These are phyloP conservation scores for Oryzias melastigma DNA, from an alignment of 2,113 vertebrate genomes.

Conservation along the genomic window DNA sequence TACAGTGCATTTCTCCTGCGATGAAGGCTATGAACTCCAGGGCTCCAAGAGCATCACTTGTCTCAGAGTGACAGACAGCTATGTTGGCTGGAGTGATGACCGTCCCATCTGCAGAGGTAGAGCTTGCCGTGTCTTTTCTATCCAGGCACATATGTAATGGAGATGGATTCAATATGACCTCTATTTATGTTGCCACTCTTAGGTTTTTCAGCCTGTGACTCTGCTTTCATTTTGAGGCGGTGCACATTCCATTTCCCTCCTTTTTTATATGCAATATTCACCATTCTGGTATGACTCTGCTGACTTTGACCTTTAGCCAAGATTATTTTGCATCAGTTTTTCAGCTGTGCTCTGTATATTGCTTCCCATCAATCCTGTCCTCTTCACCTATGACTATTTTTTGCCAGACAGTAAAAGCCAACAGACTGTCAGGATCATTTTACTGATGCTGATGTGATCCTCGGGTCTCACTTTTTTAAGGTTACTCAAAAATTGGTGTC, in stretches of 20 bases:
- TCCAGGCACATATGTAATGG: conserved; percentile 4
- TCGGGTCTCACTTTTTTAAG: no score
- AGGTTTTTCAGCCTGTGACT: conserved; percentile 4
- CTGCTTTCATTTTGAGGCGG: conserved; percentile 10
- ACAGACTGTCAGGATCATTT: no score
- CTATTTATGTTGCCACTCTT: conserved; percentile 6
- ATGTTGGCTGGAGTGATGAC: conserved; percentile 97
- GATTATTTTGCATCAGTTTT: conserved; percentile 33
- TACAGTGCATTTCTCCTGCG: conserved; percentile 96
- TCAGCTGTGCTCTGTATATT: conserved; percentile 9
- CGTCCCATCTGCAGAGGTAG: conserved; percentile 96
- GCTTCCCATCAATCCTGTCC: conserved; percentile 40
- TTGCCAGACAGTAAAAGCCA: conserved; percentile 5
- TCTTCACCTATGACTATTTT: conserved; percentile 25
- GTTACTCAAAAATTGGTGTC: not conserved
- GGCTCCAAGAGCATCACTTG: conserved; percentile 98
- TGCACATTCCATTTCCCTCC: not conserved
- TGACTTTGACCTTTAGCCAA: conserved; percentile 43
- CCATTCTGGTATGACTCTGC: conserved; percentile 27
- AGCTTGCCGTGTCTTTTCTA: conserved; percentile 6
- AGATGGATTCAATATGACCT: conserved; percentile 10
- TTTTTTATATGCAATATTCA: conserved; percentile 6
- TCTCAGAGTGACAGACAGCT: conserved; percentile 93
- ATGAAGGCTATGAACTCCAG: conserved; percentile 95
- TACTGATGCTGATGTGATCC: no score